Conservation (phyloP, 64 coral and sea anemone genomes). For the Anthopleura sola region DNA sequence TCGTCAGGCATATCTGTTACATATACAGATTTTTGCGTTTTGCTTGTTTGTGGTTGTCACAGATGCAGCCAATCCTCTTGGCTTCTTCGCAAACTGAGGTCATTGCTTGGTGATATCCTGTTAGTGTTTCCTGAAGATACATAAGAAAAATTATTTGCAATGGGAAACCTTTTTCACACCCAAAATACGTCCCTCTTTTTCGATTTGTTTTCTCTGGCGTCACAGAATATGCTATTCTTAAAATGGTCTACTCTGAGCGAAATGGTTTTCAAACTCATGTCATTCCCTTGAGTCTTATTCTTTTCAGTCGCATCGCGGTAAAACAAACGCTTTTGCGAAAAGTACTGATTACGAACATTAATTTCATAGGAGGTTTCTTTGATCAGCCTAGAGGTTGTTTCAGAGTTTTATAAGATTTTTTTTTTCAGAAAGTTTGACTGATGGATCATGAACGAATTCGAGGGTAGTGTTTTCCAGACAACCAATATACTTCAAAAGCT, state of each 20-base stretch:
- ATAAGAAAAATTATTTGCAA: background rate
- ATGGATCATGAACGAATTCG: no score
- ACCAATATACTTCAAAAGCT: no score
- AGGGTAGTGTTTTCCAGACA: no score
- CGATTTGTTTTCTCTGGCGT: no score
- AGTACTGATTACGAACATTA: no score
- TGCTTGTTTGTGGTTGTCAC: background rate
- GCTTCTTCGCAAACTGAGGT: background rate
- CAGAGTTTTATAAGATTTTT: no score
- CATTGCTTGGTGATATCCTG: background rate
- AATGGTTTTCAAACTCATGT: background rate
- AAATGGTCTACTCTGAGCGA: background rate
- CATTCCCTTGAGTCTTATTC: background rate
- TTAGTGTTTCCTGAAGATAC: background rate
- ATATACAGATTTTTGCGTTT: background rate
- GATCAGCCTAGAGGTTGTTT: no score
- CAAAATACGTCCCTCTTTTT: no score
- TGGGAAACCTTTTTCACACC: background rate
- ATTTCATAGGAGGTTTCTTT: no score
- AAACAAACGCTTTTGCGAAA: no score
- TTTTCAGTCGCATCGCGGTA: background rate
- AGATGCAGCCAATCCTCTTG: background rate
- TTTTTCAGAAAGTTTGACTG: no score
- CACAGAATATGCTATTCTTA: no score
- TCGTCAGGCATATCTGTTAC: background rate